These are phyloP conservation scores for Microcebus ravelobensis DNA, from an alignment of 2,113 vertebrate species.

Conservation along the genomic window DNA sequence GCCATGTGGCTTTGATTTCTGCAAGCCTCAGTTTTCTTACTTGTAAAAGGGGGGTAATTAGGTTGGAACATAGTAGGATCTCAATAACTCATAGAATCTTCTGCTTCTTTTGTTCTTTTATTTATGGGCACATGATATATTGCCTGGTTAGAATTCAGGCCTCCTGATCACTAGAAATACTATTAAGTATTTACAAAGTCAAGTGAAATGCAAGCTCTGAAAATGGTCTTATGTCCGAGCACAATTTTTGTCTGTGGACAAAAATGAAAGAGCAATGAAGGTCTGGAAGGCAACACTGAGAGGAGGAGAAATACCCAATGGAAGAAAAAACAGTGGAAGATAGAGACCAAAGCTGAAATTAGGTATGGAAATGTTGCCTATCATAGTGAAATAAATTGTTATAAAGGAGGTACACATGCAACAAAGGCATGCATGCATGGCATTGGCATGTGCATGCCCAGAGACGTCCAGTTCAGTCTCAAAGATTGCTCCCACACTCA, in stretches of 20 bases:
- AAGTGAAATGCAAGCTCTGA: neutral
- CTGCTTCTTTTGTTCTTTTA: neutral
- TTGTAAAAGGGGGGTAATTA: neutral
- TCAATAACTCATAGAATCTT: neutral
- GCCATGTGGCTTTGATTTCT: neutral
- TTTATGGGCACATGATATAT: too few relatives aligned
- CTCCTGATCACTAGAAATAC: neutral
- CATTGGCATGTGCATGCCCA: too few relatives aligned
- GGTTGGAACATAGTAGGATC: neutral
- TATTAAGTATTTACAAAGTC: neutral
- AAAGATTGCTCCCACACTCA: too few relatives aligned
- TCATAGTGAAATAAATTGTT: neutral
- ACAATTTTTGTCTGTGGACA: neutral
- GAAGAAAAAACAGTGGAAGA: neutral
- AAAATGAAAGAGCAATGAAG: neutral
- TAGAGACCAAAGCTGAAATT: neutral
- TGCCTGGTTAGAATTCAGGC: too few relatives aligned
- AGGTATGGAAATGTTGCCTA: neutral
- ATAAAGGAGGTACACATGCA: neutral
- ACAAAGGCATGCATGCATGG: too few relatives aligned
- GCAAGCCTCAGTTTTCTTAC: neutral
- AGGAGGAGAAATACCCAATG: neutral
- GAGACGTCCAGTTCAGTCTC: too few relatives aligned
- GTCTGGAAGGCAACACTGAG: too few relatives aligned
- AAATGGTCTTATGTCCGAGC: too few relatives aligned